Conservation (phyloP, 2,888 invertebrate species). For the Eupithecia centaureata region DNA sequence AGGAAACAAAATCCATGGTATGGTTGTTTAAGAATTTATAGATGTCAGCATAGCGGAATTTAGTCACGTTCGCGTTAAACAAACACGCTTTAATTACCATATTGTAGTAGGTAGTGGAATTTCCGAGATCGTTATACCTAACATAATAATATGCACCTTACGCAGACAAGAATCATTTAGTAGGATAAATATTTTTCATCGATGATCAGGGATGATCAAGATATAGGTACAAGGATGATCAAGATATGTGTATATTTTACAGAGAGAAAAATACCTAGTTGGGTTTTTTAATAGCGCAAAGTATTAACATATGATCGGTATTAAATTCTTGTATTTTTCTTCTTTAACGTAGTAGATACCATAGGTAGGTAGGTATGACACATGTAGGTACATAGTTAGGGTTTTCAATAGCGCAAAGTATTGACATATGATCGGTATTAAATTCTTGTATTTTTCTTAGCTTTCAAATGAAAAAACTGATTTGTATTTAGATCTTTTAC, state of each 20-base stretch:
- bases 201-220: not conserved
- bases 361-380: too few species aligned
- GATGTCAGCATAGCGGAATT: conserved; percentile 5
- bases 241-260: too few species aligned
- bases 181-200: conserved; percentile 5
- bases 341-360: too few species aligned
- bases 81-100: conserved; percentile 31
- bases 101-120: conserved; percentile 36
- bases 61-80: conserved; percentile 25
- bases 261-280: too few species aligned
- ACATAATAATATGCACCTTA: conserved; percentile 35
- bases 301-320: too few species aligned
- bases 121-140: conserved; percentile 37
- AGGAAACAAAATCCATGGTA: conserved; percentile 7
- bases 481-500: not conserved
- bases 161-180: conserved; percentile 4
- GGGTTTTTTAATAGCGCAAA: too few species aligned
- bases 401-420: not conserved
- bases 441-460: not conserved
- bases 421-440: not conserved
- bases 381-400: too few species aligned
- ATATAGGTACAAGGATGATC: too few species aligned
- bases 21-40: not conserved
- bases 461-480: too few species aligned
- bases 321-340: too few species aligned